Percentiles rank a stretch among this genome's conserved stretches.
phyloP scores from a whole-genome alignment of 2,888 invertebrate genomes.

The Noctuana brunneofusca region DNA sequence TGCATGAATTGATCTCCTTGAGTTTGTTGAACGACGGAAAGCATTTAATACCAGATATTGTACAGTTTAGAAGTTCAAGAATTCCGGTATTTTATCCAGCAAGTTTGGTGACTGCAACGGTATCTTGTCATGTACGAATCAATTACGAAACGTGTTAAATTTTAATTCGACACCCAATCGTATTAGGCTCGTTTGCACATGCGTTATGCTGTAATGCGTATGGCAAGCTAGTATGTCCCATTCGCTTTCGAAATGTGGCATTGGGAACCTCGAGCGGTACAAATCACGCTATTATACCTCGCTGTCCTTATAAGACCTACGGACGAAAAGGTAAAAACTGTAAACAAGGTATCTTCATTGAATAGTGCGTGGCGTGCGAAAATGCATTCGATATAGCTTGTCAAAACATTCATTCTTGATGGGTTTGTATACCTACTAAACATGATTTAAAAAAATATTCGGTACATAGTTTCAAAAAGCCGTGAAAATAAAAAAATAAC shows the following conservation, averaged over 20 bases:
- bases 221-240: slow-evolving; percentile 49
- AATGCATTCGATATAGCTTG: slow-evolving; percentile 18
- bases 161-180: slow-evolving; percentile 27
- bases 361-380: slow-evolving; percentile 17
- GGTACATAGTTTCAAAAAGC: background rate
- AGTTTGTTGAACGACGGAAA: slow-evolving; percentile 72
- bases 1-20: slow-evolving; percentile 75
- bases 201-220: slow-evolving; percentile 37
- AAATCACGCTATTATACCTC: slow-evolving; percentile 31
- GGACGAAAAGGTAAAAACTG: slow-evolving; percentile 19
- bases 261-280: slow-evolving; percentile 51
- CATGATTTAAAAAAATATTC: background rate
- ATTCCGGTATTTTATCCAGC: background rate
- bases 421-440: background rate
- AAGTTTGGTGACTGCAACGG: slow-evolving; percentile 1
- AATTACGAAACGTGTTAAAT: slow-evolving; percentile 34
- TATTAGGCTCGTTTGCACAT: slow-evolving; percentile 33
- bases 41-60: slow-evolving; percentile 35
- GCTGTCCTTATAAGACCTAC: slow-evolving; percentile 29
- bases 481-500: background rate
- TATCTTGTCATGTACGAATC: slow-evolving; percentile 17
- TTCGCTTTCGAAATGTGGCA: slow-evolving; percentile 63
- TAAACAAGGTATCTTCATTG: slow-evolving; percentile 21
- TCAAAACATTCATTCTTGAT: slow-evolving; percentile 18
- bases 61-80: slow-evolving; percentile 3